Conservation (phyloP, 2,797 vertebrate species). For the Clarias platycephalus region DNA sequence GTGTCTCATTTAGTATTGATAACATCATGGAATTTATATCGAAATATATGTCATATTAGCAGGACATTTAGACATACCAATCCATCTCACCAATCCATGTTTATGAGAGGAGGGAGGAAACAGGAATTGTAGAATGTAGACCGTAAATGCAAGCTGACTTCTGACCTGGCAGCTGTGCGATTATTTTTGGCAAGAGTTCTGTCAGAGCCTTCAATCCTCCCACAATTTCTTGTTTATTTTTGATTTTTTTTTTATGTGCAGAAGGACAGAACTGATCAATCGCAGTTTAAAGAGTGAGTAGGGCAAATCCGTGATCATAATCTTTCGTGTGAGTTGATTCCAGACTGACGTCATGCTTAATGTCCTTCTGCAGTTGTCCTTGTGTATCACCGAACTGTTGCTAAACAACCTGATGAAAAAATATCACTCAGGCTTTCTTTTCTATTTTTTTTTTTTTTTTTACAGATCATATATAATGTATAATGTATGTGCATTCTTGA, state of each 20-base stretch:
- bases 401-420: not conserved
- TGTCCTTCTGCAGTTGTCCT: slow-evolving; percentile 22
- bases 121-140: not conserved
- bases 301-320: slow-evolving; percentile 72
- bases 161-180: slow-evolving; percentile 33
- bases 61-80: not conserved
- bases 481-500: not conserved
- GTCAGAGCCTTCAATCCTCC: slow-evolving; percentile 45
- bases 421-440: not conserved
- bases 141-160: slow-evolving; percentile 11
- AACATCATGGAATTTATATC: slow-evolving; percentile 14
- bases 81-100: not conserved
- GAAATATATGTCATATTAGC: slow-evolving; percentile 1
- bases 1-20: slow-evolving; percentile 28
- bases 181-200: slow-evolving; percentile 47
- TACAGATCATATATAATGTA: not conserved
- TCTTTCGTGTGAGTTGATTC: slow-evolving; percentile 66
- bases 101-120: not conserved
- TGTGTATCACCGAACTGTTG: slow-evolving; percentile 8
- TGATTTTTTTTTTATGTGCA: not conserved
- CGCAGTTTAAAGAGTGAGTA: slow-evolving; percentile 41
- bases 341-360: slow-evolving; percentile 5
- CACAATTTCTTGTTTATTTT: slow-evolving; percentile 30
- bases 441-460: not conserved
- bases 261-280: slow-evolving; percentile 44